Conservation (phyloP, 1,140 invertebrate genomes). For the Hypothenemus hampei region DNA sequence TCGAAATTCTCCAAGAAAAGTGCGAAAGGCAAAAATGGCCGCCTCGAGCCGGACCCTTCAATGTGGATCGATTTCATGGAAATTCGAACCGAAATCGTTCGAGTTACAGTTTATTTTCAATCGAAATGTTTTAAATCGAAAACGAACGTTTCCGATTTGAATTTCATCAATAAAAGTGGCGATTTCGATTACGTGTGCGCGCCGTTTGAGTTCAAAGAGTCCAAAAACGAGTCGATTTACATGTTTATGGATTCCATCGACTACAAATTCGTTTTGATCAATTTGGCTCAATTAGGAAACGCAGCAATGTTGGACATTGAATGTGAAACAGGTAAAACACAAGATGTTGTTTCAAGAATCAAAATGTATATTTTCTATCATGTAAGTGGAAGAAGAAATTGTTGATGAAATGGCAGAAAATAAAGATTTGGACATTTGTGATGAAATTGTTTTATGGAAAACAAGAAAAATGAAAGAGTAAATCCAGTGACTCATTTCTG, state of each 20-base stretch:
- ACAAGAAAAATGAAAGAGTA: conserved; percentile 1
- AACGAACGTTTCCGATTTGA: conserved; percentile 34
- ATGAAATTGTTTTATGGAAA: conserved; percentile 9
- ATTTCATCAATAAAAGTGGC: not conserved
- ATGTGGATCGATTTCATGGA: conserved; percentile 43
- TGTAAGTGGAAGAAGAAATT: conserved; percentile 1
- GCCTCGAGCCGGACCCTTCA: conserved; percentile 26
- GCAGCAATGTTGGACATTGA: conserved; percentile 3
- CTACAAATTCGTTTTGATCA: conserved; percentile 40
- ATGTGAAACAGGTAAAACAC: no score
- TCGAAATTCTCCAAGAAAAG: conserved; percentile 20
- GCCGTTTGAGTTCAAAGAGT: conserved; percentile 15
- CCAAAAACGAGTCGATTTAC: conserved; percentile 43
- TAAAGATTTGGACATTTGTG: conserved; percentile 5
- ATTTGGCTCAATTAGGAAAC: conserved; percentile 35
- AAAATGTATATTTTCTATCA: not conserved
- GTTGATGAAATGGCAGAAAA: conserved; percentile 2
- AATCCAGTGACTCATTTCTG: not conserved
- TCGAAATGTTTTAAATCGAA: conserved; percentile 34
- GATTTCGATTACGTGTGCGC: conserved; percentile 1
- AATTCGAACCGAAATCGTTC: conserved; percentile 30
- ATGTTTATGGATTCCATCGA: conserved; percentile 43
- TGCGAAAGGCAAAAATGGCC: conserved; percentile 3
- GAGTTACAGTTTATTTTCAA: conserved; percentile 43
- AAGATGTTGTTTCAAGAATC: not conserved